Percentiles rank a stretch among this genome's conserved stretches.
These are phyloP conservation scores for Macrophya annulata DNA, from an alignment of 2,888 invertebrate genomes.

Conservation along the genomic window DNA sequence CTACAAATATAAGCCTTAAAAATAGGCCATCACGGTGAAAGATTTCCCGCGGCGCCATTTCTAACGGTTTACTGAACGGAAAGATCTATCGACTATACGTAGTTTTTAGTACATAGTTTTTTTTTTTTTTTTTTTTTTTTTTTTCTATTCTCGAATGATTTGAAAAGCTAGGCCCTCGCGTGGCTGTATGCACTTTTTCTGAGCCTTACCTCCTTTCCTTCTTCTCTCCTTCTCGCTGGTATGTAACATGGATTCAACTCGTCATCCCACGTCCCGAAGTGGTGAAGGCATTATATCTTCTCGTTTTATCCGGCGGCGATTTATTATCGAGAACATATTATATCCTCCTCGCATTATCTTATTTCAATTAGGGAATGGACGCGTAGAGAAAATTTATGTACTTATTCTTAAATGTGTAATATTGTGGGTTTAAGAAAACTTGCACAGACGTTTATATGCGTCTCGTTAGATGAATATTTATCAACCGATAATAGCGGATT, in stretches of 20 bases:
- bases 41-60: neutral
- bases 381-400: neutral
- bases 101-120: neutral
- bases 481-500: neutral
- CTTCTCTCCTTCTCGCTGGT: neutral
- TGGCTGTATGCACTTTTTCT: neutral
- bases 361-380: neutral
- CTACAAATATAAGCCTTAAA: neutral
- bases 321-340: neutral
- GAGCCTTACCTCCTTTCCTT: neutral
- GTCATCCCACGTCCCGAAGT: neutral
- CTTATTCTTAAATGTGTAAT: neutral
- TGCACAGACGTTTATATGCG: neutral
- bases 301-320: neutral
- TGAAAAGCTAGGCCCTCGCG: neutral
- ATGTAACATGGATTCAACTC: neutral
- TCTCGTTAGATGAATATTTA: slow-evolving; percentile 1
- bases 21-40: neutral
- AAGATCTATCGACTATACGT: neutral
- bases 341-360: neutral
- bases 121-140: neutral
- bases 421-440: neutral
- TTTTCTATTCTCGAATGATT: neutral
- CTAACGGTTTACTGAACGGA: neutral
- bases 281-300: neutral